phyloP scores from a whole-genome alignment of 2,113 vertebrate genomes.

The Ameiurus melas region DNA sequence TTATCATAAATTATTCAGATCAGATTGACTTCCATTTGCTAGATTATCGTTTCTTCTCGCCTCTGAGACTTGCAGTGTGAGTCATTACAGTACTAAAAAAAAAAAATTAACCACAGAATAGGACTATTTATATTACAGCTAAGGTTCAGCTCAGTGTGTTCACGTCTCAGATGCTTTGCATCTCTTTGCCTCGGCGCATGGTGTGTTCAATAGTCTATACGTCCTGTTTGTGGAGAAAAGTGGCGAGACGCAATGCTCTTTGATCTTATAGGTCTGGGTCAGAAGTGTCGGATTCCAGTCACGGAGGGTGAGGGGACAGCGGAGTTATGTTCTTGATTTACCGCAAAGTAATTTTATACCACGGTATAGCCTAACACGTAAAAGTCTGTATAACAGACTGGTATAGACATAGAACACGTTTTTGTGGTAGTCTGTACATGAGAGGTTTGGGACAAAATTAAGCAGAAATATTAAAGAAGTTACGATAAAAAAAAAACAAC shows the following conservation, averaged over 20 bases:
- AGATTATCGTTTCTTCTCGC: slow-evolving; percentile 35
- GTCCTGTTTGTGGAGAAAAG: neutral
- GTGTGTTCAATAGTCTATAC: neutral
- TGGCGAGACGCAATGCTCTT: neutral
- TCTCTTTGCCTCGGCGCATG: neutral
- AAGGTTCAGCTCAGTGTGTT: slow-evolving; percentile 1
- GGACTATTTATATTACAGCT: slow-evolving; percentile 42
- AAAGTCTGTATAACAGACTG: neutral
- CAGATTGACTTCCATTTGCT: slow-evolving; percentile 41
- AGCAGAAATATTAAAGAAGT: neutral
- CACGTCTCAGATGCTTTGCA: slow-evolving; percentile 20
- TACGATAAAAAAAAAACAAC: neutral
- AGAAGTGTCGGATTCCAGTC: slow-evolving; percentile 19
- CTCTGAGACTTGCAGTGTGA: slow-evolving; percentile 36
- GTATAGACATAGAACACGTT: neutral
- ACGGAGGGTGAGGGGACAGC: neutral
- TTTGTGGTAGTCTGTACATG: neutral
- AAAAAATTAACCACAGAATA: slow-evolving; percentile 27
- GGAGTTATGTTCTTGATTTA: neutral
- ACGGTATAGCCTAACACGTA: neutral
- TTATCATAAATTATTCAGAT: slow-evolving; percentile 51
- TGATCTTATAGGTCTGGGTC: slow-evolving; percentile 19
- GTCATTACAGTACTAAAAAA: slow-evolving; percentile 38
- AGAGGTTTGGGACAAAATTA: neutral
- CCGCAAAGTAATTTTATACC: neutral